Evolutionary conservation across 2,888 invertebrate genomes (phyloP), one percentile per base, ranked within the genome.

Genomic region (Ditula angustiorana): DNA sequence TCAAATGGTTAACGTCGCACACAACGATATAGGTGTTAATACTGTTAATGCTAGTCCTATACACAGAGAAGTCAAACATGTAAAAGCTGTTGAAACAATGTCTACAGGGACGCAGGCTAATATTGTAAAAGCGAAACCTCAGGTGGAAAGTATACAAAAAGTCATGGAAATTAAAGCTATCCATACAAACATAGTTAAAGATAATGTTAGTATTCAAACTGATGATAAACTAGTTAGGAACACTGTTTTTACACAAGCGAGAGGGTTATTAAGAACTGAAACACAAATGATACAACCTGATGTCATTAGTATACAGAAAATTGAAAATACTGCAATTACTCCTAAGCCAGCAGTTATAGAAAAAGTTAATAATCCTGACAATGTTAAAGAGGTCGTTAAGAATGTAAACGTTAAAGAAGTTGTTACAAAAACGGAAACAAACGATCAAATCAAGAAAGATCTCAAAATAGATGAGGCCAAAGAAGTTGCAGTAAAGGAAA

Each of bases 201-300:
- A 52, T 30, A 55, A 56, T 37, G 28, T 30, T 37, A 53, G 11
- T 23, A 19, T 53, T 8, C 55, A 50, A 66, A 21, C 55, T 2
- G 55, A 44, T 58, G 88, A 90, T 8, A 90, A 89, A 69, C 72
- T 87, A 44, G 70, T 88, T n/a, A 81, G 92, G 70, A 90, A 90
- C 49, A 92, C 91, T 5, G 90, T 92, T 1, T 92, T 73, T 61
- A 83, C 86, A 1, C 92, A 92, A 83, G 91, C 91, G 0, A 80
- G 90, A 35, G 88, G 87, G 0, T 81, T 89, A 72, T 69, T 88
- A 46, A 69, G 88, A 37, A 80, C 78, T 50, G 87, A 87, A 30
- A 87, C 86, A 70, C 77, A 59, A 30, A 41, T 47, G 2, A 24
- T 50, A 57, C 61, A 59, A 53, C 41, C 53, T 13, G 58, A 57